Evolutionary conservation across 2,113 vertebrate genomes (phyloP).

Genomic region (Poecilia latipinna): DNA sequence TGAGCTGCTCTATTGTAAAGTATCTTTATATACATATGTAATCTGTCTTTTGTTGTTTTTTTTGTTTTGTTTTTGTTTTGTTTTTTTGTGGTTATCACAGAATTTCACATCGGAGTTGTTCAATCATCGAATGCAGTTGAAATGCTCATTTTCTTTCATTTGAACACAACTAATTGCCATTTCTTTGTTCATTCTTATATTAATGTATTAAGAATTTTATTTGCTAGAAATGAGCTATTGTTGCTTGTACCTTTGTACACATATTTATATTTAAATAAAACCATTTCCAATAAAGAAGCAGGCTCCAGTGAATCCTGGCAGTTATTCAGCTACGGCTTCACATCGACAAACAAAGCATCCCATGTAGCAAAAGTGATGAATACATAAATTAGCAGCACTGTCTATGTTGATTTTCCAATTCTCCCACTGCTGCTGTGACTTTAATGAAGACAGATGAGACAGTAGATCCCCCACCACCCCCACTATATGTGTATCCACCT

Average conservation of each 20-base stretch:
- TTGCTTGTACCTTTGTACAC: constrained; percentile 89
- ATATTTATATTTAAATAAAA: constrained; percentile 90
- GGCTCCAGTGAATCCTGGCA: constrained; percentile 45
- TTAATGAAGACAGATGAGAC: constrained; percentile 82
- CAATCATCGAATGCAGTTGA: constrained; percentile 73
- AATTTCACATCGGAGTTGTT: constrained; percentile 66
- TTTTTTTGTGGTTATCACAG: constrained; percentile 64
- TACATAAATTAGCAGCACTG: constrained; percentile 79
- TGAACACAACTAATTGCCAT: constrained; percentile 78
- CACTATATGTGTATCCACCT: constrained; percentile 60
- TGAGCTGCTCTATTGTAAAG: constrained; percentile 84
- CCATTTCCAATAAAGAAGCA: constrained; percentile 80
- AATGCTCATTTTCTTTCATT: constrained; percentile 48
- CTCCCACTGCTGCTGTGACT: constrained; percentile 65
- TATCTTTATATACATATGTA: constrained; percentile 83
- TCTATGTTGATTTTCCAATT: constrained; percentile 78
- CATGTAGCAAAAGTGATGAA: constrained; percentile 72
- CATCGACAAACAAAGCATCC: constrained; percentile 71
- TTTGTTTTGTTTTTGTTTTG: too few relatives aligned
- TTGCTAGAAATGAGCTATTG: constrained; percentile 82
- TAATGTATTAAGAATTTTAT: constrained; percentile 82
- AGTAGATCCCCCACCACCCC: constrained; percentile 50
- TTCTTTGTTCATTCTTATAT: constrained; percentile 76
- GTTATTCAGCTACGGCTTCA: constrained; percentile 33
- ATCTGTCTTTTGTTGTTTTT: constrained; percentile 50